Percentiles rank a stretch among this genome's conserved stretches.
Conservation (phyloP, 2,113 vertebrate species). For the Sander vitreus region DNA sequence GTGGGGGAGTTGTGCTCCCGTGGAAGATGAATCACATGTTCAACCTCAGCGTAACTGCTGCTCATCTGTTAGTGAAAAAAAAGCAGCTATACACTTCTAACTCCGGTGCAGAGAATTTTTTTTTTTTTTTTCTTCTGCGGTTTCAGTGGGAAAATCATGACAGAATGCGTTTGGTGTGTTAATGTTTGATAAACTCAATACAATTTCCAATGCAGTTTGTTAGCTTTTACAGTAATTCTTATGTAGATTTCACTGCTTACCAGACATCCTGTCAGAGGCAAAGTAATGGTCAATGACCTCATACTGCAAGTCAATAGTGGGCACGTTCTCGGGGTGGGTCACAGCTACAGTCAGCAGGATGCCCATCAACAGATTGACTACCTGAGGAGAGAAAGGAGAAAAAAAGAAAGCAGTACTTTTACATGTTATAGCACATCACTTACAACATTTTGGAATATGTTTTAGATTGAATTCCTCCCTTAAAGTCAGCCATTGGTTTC, state of each 20-base stretch:
- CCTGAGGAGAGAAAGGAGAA: slow-evolving; percentile 79
- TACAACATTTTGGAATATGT: background rate
- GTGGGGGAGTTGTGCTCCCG: slow-evolving; percentile 33
- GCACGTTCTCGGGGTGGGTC: slow-evolving; percentile 95
- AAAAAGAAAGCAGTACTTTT: background rate
- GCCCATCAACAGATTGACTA: slow-evolving; percentile 96
- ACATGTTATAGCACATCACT: background rate
- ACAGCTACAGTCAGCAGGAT: slow-evolving; percentile 97
- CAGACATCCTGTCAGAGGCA: slow-evolving; percentile 94
- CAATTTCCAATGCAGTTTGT: no score
- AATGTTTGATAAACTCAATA: background rate
- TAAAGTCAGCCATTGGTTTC: background rate
- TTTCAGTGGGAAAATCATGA: background rate
- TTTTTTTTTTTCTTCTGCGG: background rate
- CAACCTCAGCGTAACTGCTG: slow-evolving; percentile 20
- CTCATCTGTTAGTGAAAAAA: slow-evolving; percentile 2
- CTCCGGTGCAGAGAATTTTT: background rate
- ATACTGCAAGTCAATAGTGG: slow-evolving; percentile 95
- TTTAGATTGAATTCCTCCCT: background rate
- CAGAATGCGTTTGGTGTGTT: background rate
- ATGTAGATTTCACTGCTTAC: slow-evolving; percentile 79
- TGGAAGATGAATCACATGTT: slow-evolving; percentile 49
- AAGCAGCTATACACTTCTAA: background rate
- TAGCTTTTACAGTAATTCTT: background rate
- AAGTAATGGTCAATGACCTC: slow-evolving; percentile 98